Conservation (phyloP, 1,140 invertebrate species). For the Akabosia matsudoensis region DNA sequence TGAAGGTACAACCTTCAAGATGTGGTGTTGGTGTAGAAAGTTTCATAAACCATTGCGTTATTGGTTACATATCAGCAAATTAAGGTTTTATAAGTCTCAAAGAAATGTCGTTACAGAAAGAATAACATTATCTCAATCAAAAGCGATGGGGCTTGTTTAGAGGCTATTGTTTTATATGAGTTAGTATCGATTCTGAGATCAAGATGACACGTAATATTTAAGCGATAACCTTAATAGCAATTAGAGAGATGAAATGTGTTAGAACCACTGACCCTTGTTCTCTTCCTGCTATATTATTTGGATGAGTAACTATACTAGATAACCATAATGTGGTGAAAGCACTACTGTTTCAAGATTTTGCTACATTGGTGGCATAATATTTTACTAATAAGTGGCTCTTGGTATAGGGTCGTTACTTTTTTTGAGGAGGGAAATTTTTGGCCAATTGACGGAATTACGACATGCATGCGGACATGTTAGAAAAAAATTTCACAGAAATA, state of each 20-base stretch:
- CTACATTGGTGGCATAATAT: not conserved
- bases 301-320: too few species aligned
- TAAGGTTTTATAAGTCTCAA: not conserved
- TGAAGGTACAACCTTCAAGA: not conserved
- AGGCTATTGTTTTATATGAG: not conserved
- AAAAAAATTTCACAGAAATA: constrained; percentile 2
- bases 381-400: not conserved
- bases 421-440: not conserved
- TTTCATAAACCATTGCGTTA: too few species aligned
- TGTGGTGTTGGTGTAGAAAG: too few species aligned
- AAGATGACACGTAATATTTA: not conserved
- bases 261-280: not conserved
- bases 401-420: not conserved
- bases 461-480: not conserved
- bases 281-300: not conserved
- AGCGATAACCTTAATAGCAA: not conserved
- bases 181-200: not conserved
- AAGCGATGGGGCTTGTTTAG: too few species aligned
- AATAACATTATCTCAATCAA: too few species aligned
- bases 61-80: not conserved
- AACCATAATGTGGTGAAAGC: not conserved
- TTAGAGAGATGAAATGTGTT: not conserved
- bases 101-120: not conserved
- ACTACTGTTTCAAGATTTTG: too few species aligned
- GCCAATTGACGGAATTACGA: not conserved